Evolutionary conservation across 1,140 invertebrate genomes (phyloP), one percentile per base, ranked within the genome.

Genomic region (Vollenhovia emeryi): DNA sequence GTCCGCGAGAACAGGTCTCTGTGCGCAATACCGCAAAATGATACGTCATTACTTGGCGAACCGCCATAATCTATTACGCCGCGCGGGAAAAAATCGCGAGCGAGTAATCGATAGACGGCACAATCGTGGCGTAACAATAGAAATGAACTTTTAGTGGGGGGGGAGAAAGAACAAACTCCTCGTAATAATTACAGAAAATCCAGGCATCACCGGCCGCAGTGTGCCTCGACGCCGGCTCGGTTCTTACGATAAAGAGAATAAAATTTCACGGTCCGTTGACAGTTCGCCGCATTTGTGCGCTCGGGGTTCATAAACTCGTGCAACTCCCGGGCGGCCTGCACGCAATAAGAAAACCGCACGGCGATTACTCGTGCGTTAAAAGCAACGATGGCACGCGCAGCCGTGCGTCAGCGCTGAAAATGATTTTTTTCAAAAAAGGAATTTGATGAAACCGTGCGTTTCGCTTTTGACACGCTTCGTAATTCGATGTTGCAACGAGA

Each of bases 1-100:
- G 15, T n/a, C 4, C 21, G 11, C 40, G 30, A 59, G 40, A 66
- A 66, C 75, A 78, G 27, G 13, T 50, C 66, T 79, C 60, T 68
- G n/a, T 15, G 8, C 40, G 60, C 40, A 43, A 64, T 78, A 78
- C 13, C 75, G 59, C 75, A 52, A 68, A 68, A 36, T 79, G 3
- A 66, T 66, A 78, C 8, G 57, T 62, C 24, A 48, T 45, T 33
- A 71, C 48, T 55, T 52, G 73, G 33, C 18, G 8, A 40, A 30
- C 13, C 27, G 30, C 36, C 13, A 33, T 30, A 43, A 76, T 62
- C 74, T n/a, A 50, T 79, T 52, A 18, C n/a, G n/a, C 3, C 18
- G 36, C 15, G 43, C 36, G 52, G 43, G 33, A 68, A 79, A 79
- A 79, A 68, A 66, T 21, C 18, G 30, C n/a, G 30, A 52, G 27